phyloP scores from a whole-genome alignment of 2,113 vertebrate genomes.

The Octodon degus region DNA sequence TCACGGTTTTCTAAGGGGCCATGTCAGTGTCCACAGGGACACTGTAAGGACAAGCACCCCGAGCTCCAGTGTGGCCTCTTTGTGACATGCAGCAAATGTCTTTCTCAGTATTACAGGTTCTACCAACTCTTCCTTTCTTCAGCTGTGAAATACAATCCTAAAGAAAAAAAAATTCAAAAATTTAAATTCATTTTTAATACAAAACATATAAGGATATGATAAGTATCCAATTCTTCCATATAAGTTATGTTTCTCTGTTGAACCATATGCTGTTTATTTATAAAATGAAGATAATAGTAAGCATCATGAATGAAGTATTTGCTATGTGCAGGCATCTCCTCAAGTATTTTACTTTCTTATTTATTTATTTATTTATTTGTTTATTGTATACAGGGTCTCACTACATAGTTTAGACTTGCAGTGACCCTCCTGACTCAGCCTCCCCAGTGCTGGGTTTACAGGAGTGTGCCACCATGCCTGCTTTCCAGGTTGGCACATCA shows the following conservation, averaged over 20 bases:
- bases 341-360: not conserved
- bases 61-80: not conserved
- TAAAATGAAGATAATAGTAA: conserved; percentile 40
- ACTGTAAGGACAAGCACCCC: not conserved
- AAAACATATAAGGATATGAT: conserved; percentile 22
- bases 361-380: too few relatives aligned
- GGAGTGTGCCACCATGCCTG: too few relatives aligned
- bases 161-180: conserved; percentile 11
- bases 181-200: conserved; percentile 57
- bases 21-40: not conserved
- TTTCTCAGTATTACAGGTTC: not conserved
- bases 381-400: too few relatives aligned
- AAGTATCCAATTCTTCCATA: conserved; percentile 17
- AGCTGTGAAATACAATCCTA: conserved; percentile 43
- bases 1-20: not conserved
- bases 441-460: too few relatives aligned
- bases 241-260: conserved; percentile 21
- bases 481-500: too few relatives aligned
- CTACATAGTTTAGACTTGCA: too few relatives aligned
- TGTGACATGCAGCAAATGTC: not conserved
- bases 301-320: conserved; percentile 59
- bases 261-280: conserved; percentile 23
- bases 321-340: not conserved
- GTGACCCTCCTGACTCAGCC: too few relatives aligned
- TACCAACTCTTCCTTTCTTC: not conserved